These are phyloP conservation scores for Hypsibius dujardini DNA, from an alignment of 1,140 invertebrate species.

Conservation along the genomic window DNA sequence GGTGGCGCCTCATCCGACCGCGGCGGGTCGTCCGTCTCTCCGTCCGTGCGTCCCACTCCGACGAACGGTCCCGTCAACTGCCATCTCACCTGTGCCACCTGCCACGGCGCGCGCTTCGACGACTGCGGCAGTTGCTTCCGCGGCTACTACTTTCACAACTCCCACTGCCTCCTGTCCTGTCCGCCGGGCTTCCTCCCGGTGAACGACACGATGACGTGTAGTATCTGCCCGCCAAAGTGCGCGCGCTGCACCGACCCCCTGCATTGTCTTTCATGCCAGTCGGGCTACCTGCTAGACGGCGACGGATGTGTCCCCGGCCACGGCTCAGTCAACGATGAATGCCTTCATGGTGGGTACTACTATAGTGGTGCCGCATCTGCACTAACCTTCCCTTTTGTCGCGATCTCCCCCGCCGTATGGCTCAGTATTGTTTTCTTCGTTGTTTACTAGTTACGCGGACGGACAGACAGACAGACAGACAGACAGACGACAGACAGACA, in stretches of 20 bases:
- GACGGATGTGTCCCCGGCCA: background rate
- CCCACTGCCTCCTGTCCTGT: background rate
- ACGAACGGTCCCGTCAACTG: background rate
- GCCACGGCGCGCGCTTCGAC: background rate
- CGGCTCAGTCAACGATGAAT: background rate
- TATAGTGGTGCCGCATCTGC: too few relatives aligned
- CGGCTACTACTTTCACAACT: slow-evolving; percentile 9
- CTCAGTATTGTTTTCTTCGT: too few relatives aligned
- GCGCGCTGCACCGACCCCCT: background rate
- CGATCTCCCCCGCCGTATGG: too few relatives aligned
- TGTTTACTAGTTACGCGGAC: too few relatives aligned
- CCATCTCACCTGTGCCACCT: background rate
- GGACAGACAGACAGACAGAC: too few relatives aligned
- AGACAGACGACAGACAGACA: too few relatives aligned
- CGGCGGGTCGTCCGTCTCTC: background rate
- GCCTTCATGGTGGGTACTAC: slow-evolving; percentile 14
- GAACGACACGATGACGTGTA: background rate
- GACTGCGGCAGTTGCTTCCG: slow-evolving; percentile 5
- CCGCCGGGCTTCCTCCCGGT: background rate
- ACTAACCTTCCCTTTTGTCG: too few relatives aligned
- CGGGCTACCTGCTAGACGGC: background rate
- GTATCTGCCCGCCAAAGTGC: background rate
- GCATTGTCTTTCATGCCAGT: background rate
- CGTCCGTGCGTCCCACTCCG: background rate
- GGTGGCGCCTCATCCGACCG: background rate